Conservation (phyloP, 2,797 vertebrate genomes). For the Sebastes trivittatus region DNA sequence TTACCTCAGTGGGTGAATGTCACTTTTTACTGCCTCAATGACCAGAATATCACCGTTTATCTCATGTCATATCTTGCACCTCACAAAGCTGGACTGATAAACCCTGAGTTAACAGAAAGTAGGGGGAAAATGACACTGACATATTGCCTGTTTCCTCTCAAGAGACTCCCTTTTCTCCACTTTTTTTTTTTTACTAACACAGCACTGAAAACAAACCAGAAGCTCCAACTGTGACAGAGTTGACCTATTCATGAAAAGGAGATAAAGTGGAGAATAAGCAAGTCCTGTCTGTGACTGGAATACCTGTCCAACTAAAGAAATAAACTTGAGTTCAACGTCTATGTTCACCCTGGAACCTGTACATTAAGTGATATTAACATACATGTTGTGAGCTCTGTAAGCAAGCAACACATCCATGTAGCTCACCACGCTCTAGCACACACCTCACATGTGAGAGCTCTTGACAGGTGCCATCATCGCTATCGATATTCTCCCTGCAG, state of each 20-base stretch:
- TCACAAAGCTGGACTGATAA: not conserved
- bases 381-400: not conserved
- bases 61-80: not conserved
- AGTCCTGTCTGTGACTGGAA: not conserved
- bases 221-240: not conserved
- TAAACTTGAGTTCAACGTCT: not conserved
- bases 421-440: not conserved
- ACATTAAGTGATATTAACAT: not conserved
- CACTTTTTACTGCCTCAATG: not conserved
- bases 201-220: not conserved
- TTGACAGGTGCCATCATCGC: not conserved
- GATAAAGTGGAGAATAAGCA: not conserved
- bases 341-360: not conserved
- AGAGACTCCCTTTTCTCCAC: not conserved
- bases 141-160: not conserved
- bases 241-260: not conserved
- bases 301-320: not conserved
- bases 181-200: not conserved
- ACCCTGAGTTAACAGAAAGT: not conserved
- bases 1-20: too few species aligned
- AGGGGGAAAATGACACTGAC: not conserved
- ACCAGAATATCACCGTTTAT: not conserved
- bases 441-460: conserved; percentile 10
- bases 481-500: conserved; percentile 17
- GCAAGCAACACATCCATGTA: not conserved